Percentiles rank a stretch among this genome's conserved stretches.
These are phyloP conservation scores for Orbicella faveolata DNA, from an alignment of 64 coral and sea anemone genomes.

Conservation along the genomic window DNA sequence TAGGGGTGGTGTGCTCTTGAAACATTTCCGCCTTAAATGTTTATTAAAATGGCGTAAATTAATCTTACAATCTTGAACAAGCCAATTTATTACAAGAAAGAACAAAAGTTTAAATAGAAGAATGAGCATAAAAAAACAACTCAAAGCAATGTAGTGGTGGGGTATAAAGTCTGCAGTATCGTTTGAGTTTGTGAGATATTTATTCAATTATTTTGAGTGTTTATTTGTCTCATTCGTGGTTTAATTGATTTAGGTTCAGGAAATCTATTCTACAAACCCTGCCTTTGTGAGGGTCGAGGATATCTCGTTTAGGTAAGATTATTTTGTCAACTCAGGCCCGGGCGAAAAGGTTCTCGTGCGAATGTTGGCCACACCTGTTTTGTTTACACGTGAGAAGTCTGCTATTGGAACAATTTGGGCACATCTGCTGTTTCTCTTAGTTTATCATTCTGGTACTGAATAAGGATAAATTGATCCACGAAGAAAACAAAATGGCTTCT, in stretches of 20 bases:
- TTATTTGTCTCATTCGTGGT: background rate
- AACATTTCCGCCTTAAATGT: background rate
- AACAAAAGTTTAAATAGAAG: no score
- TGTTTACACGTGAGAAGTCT: no score
- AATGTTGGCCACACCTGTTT: no score
- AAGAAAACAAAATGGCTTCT: no score
- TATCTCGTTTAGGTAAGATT: constrained; percentile 58
- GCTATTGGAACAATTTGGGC: background rate
- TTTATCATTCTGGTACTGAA: no score
- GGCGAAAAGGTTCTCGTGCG: no score
- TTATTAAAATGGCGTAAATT: background rate
- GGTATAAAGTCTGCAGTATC: no score
- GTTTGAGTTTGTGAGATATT: background rate
- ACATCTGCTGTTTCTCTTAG: background rate
- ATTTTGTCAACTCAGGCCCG: background rate
- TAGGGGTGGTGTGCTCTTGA: background rate
- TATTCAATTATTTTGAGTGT: background rate
- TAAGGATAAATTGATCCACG: no score
- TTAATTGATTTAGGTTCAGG: constrained; percentile 31
- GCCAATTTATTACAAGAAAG: no score
- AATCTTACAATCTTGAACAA: no score
- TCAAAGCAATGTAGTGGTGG: no score
- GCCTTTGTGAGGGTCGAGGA: constrained; percentile 41
- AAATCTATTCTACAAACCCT: constrained; percentile 47
- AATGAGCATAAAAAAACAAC: no score